Conservation (phyloP, 1,140 invertebrate species). For the Trachymyrmex cornetzi region DNA sequence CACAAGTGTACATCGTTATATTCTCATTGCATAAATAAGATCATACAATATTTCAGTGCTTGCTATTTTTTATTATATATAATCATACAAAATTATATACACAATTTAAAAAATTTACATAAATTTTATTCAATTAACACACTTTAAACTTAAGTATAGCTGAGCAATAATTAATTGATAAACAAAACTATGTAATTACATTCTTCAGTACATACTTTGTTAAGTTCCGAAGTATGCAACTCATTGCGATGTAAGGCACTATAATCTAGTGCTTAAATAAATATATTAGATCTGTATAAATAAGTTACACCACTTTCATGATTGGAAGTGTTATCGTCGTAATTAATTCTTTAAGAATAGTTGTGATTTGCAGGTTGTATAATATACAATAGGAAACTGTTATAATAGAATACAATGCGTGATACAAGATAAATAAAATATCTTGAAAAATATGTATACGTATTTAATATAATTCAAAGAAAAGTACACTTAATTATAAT, state of each 20-base stretch:
- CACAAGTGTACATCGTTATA: slow-evolving; percentile 20
- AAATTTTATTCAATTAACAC: slow-evolving; percentile 33
- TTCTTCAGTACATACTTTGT: slow-evolving; percentile 27
- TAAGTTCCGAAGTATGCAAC: slow-evolving; percentile 33
- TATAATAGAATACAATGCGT: slow-evolving; percentile 2
- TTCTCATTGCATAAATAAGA: slow-evolving; percentile 13
- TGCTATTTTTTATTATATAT: slow-evolving; percentile 25
- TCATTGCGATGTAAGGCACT: slow-evolving; percentile 62
- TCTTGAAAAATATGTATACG: slow-evolving; percentile 27
- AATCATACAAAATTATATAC: slow-evolving; percentile 30
- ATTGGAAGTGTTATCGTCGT: slow-evolving; percentile 40
- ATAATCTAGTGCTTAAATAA: slow-evolving; percentile 61
- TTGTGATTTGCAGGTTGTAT: slow-evolving; percentile 60
- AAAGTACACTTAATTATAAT: slow-evolving; percentile 40
- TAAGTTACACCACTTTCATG: slow-evolving; percentile 34
- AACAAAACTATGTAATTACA: slow-evolving; percentile 34
- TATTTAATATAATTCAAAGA: slow-evolving; percentile 39
- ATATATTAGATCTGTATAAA: slow-evolving; percentile 56
- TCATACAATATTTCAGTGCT: slow-evolving; percentile 26
- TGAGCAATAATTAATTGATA: slow-evolving; percentile 58
- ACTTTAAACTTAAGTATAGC: slow-evolving; percentile 28
- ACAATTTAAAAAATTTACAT: slow-evolving; percentile 31
- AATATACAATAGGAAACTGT: slow-evolving; percentile 64
- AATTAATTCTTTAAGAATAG: slow-evolving; percentile 52
- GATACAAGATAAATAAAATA: slow-evolving; percentile 61